phyloP scores from a whole-genome alignment of 2,888 invertebrate species.

The Pseudococcus viburni region DNA sequence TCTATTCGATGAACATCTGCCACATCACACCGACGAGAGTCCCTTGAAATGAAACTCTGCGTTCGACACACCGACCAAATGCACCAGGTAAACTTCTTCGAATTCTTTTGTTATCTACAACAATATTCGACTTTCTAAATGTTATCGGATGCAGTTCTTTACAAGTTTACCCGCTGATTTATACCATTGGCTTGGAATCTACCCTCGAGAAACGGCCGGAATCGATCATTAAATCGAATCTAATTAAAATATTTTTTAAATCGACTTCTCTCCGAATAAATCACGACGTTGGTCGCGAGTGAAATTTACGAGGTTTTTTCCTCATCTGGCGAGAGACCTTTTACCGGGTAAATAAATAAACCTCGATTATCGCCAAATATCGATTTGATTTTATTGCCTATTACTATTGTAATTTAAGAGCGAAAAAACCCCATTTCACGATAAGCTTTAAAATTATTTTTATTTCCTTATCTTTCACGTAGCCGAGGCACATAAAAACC shows the following conservation, averaged over 20 bases:
- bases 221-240: constrained; percentile 4
- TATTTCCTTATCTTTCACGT: constrained; percentile 26
- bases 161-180: constrained; percentile 13
- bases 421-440: constrained; percentile 26
- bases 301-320: not conserved
- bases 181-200: not conserved
- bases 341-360: constrained; percentile 37
- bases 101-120: constrained; percentile 44
- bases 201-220: not conserved
- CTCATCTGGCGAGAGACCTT: not conserved
- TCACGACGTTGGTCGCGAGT: not conserved
- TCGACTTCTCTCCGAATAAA: not conserved
- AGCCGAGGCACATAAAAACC: constrained; percentile 2
- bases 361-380: constrained; percentile 62
- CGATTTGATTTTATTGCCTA: constrained; percentile 65
- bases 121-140: not conserved
- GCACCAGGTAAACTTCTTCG: constrained; percentile 40
- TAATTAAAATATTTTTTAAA: constrained; percentile 28
- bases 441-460: constrained; percentile 24
- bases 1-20: constrained; percentile 1
- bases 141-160: not conserved
- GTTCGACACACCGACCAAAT: not conserved
- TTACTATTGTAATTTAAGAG: constrained; percentile 40
- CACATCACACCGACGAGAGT: not conserved
- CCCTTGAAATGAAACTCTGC: not conserved